Conservation (phyloP, 2,113 vertebrate species). For the Myiozetetes cayanensis region DNA sequence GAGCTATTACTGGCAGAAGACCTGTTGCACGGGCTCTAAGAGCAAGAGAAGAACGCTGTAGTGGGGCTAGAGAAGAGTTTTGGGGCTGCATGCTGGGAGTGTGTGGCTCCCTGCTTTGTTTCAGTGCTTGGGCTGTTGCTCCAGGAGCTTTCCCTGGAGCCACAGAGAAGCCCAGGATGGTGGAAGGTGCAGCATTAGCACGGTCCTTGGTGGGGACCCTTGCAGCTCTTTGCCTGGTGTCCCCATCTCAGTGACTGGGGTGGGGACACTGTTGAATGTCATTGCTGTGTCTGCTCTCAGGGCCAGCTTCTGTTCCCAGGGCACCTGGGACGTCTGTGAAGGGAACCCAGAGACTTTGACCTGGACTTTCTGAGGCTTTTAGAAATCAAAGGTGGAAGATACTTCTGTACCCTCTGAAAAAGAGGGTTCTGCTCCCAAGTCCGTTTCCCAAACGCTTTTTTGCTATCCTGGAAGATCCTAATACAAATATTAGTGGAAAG, state of each 20-base stretch:
- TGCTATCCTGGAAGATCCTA: background rate
- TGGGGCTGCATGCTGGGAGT: background rate
- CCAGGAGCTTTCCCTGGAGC: background rate
- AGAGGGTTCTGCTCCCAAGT: background rate
- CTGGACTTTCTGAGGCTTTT: background rate
- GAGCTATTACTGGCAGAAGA: background rate
- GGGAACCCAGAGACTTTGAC: background rate
- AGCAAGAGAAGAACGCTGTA: rapidly evolving
- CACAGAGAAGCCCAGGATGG: background rate
- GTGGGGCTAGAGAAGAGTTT: background rate
- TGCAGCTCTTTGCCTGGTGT: background rate
- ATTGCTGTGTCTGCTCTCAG: rapidly evolving
- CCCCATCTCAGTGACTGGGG: background rate
- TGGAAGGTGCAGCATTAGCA: background rate
- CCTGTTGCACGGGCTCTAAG: background rate
- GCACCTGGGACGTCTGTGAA: rapidly evolving
- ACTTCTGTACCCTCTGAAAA: background rate
- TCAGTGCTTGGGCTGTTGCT: background rate
- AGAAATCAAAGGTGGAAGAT: background rate
- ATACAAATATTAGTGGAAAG: background rate
- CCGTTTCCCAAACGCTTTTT: background rate
- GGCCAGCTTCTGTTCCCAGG: background rate
- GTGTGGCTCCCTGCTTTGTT: background rate
- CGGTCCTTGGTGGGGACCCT: rapidly evolving
- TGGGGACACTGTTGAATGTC: background rate